Conservation (phyloP, 1,140 invertebrate species). For the Orchestia grillus region DNA sequence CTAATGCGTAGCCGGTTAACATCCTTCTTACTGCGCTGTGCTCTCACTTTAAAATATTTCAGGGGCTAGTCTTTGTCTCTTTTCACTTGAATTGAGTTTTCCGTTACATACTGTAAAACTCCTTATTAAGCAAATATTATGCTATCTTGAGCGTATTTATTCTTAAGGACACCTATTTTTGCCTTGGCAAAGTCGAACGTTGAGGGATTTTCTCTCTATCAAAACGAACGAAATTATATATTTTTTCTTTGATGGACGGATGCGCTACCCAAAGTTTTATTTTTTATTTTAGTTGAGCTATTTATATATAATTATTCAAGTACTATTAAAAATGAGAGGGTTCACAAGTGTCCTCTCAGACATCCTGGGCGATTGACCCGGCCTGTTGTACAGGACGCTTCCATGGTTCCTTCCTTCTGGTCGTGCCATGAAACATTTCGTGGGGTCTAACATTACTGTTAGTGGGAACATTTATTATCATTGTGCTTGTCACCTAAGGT, state of each 20-base stretch:
- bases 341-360: neutral
- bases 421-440: neutral
- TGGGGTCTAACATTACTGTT: neutral
- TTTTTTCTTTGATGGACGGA: neutral
- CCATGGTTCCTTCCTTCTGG: neutral
- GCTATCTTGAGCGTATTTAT: neutral
- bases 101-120: neutral
- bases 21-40: neutral
- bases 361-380: neutral
- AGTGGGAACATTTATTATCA: neutral
- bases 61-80: neutral
- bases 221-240: neutral
- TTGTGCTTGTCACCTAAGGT: neutral
- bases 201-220: conserved; percentile 5
- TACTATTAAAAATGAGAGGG: neutral
- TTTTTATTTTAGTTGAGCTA: neutral
- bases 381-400: neutral
- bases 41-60: neutral
- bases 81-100: neutral
- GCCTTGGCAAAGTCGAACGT: conserved; percentile 21
- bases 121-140: neutral
- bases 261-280: neutral
- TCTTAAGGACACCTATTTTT: neutral
- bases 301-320: neutral
- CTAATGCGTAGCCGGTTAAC: neutral